These are phyloP conservation scores for Eidolon dupreanum DNA, from an alignment of 2,797 vertebrate genomes.

Conservation along the genomic window DNA sequence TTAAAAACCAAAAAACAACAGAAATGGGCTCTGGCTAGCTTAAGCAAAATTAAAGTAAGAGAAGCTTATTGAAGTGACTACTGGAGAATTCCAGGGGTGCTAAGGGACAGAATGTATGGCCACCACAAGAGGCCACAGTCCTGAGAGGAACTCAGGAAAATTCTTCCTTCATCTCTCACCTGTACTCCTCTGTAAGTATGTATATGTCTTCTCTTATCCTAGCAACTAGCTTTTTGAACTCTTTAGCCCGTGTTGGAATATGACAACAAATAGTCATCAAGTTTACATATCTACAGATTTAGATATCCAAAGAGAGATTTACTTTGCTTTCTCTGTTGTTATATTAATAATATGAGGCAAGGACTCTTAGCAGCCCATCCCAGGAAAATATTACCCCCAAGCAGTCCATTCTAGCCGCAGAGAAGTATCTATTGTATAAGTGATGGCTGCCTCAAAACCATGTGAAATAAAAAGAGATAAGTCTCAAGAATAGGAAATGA, in stretches of 20 bases:
- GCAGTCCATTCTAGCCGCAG: neutral
- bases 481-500: neutral
- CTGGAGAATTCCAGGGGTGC: neutral
- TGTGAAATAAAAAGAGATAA: neutral
- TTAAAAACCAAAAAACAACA: neutral
- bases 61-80: neutral
- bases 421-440: neutral
- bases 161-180: neutral
- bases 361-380: neutral
- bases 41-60: neutral
- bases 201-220: neutral
- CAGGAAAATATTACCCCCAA: neutral
- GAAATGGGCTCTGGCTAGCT: neutral
- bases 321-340: neutral
- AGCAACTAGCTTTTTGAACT: neutral
- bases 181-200: neutral
- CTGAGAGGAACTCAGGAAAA: neutral
- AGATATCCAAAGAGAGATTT: neutral
- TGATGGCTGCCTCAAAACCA: neutral
- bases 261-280: neutral
- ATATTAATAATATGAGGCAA: neutral
- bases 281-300: neutral
- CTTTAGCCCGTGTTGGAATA: neutral
- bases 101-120: neutral
- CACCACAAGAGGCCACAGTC: neutral